Conservation (phyloP, 2,888 invertebrate species). For the Scaptomyza parva region DNA sequence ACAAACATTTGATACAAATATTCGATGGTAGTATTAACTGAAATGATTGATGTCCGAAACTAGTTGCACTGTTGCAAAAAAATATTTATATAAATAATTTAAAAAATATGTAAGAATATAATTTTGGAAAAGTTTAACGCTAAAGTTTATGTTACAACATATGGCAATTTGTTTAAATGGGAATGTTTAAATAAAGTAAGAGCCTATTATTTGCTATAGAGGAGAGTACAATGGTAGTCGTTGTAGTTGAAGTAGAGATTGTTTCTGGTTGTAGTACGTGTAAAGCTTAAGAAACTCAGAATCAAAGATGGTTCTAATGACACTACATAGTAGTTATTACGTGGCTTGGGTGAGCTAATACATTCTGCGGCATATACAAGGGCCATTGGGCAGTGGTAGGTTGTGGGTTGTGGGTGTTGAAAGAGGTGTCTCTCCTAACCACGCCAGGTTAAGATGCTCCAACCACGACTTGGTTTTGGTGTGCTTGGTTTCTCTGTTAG, state of each 20-base stretch:
- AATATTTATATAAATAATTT: constrained; percentile 57
- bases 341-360: constrained; percentile 69
- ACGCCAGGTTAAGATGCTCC: constrained; percentile 82
- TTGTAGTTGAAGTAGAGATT: constrained; percentile 3
- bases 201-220: constrained; percentile 64
- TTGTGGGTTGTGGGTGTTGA: too few relatives aligned
- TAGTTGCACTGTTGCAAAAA: constrained; percentile 10
- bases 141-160: constrained; percentile 38
- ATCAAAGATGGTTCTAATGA: constrained; percentile 67
- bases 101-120: constrained; percentile 33
- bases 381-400: constrained; percentile 19
- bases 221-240: constrained; percentile 3
- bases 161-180: constrained; percentile 61
- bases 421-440: constrained; percentile 52
- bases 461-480: constrained; percentile 71
- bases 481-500: constrained; percentile 37
- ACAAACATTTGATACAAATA: constrained; percentile 83
- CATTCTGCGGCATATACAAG: constrained; percentile 70
- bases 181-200: constrained; percentile 48
- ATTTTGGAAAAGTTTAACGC: constrained; percentile 41
- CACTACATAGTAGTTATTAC: constrained; percentile 83
- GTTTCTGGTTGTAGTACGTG: constrained; percentile 14
- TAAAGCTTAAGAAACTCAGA: constrained; percentile 31
- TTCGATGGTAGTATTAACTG: constrained; percentile 57
- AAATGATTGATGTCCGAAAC: constrained; percentile 31